phyloP scores from a whole-genome alignment of 2,113 vertebrate species.

The Passer montanus region DNA sequence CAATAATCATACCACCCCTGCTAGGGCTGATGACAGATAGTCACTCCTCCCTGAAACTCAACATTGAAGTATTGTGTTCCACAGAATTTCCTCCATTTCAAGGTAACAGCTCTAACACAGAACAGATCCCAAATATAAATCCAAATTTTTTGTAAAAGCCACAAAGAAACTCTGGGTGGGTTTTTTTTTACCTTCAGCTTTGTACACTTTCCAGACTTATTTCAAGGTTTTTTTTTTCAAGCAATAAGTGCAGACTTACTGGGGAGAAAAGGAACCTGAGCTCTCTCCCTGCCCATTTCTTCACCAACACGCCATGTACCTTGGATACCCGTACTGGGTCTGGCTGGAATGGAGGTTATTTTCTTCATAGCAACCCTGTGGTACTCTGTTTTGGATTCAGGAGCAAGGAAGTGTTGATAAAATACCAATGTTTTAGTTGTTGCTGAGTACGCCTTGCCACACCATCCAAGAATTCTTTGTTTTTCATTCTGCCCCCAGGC shows the following conservation, averaged over 20 bases:
- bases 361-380: background rate
- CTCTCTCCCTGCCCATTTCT: background rate
- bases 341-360: background rate
- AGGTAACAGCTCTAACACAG: background rate
- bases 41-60: background rate
- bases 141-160: background rate
- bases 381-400: background rate
- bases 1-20: background rate
- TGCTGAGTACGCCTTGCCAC: background rate
- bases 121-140: background rate
- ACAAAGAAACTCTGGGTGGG: background rate
- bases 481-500: background rate
- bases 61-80: background rate
- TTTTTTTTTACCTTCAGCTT: background rate
- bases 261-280: background rate
- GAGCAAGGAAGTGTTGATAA: background rate
- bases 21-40: background rate
- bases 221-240: background rate
- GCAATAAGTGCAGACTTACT: background rate
- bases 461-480: background rate
- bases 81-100: background rate
- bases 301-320: background rate
- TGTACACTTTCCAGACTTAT: background rate
- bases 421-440: background rate
- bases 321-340: background rate